phyloP scores from a whole-genome alignment of 2,113 vertebrate species.

The Chionodraco myersi region DNA sequence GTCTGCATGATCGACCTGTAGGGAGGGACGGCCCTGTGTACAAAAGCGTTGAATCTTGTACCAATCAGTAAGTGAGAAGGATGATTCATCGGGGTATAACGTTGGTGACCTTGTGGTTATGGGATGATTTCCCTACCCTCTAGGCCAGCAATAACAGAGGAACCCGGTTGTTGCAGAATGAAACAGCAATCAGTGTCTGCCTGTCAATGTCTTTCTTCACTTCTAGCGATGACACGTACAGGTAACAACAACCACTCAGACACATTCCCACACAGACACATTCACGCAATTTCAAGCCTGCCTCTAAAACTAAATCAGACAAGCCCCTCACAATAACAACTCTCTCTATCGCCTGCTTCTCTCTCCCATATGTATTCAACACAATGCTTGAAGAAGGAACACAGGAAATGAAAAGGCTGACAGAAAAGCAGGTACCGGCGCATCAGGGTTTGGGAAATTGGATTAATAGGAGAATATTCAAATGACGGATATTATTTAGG shows the following conservation, averaged over 20 bases:
- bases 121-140: slow-evolving; percentile 46
- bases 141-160: slow-evolving; percentile 50
- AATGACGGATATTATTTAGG: slow-evolving; percentile 63
- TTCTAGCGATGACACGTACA: slow-evolving; percentile 7
- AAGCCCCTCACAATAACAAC: slow-evolving; percentile 14
- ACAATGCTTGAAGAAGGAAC: slow-evolving; percentile 40
- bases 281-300: slow-evolving; percentile 36
- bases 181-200: slow-evolving; percentile 49
- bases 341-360: neutral
- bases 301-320: slow-evolving; percentile 49
- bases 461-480: slow-evolving; percentile 65
- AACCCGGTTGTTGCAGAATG: slow-evolving; percentile 29
- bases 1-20: too few relatives aligned
- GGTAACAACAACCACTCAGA: slow-evolving; percentile 27
- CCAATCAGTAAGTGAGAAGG: slow-evolving; percentile 27
- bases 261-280: slow-evolving; percentile 24
- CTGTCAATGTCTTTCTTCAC: slow-evolving; percentile 44
- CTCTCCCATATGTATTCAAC: slow-evolving; percentile 59
- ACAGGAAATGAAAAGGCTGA: slow-evolving; percentile 67
- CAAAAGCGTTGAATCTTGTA: neutral
- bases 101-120: slow-evolving; percentile 63
- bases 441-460: neutral
- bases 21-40: too few relatives aligned
- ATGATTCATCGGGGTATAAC: slow-evolving; percentile 49
- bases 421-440: slow-evolving; percentile 44